These are phyloP conservation scores for Ormia ochracea DNA, from an alignment of 2,888 invertebrate species.

Conservation along the genomic window DNA sequence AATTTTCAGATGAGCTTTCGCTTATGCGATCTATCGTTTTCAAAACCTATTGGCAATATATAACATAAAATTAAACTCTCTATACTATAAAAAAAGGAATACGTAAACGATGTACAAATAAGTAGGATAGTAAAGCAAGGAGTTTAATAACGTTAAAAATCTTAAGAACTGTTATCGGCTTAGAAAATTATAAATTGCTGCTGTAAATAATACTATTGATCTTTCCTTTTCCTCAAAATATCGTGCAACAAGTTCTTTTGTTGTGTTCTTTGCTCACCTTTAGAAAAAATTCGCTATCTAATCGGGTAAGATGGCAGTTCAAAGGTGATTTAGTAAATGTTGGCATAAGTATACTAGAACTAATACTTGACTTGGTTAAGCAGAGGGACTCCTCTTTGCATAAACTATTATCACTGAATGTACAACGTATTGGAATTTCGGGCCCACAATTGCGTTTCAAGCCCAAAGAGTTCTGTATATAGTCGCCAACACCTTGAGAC, in stretches of 20 bases:
- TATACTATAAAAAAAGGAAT: no score
- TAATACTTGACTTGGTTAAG: constrained; percentile 49
- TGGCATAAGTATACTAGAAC: constrained; percentile 62
- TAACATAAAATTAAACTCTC: no score
- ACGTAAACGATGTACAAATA: no score
- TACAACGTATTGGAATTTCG: constrained; percentile 64
- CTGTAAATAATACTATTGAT: no score
- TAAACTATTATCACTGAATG: constrained; percentile 60
- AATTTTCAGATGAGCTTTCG: no score
- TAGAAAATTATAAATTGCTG: no score
- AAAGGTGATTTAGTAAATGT: constrained; percentile 65
- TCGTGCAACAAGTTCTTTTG: background rate
- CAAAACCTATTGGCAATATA: no score
- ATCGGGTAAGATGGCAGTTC: constrained; percentile 30
- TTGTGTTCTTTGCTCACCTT: constrained; percentile 36
- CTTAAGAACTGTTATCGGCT: no score
- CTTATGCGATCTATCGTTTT: no score
- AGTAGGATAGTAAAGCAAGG: no score
- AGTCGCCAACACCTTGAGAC: constrained; percentile 2
- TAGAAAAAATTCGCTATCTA: constrained; percentile 1
- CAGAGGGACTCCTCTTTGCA: background rate
- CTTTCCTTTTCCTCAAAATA: no score
- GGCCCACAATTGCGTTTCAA: constrained; percentile 23
- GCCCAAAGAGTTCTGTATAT: constrained; percentile 20
- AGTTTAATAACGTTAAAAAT: no score